Conservation (phyloP, 2,888 invertebrate species). For the Halictus ligatus region DNA sequence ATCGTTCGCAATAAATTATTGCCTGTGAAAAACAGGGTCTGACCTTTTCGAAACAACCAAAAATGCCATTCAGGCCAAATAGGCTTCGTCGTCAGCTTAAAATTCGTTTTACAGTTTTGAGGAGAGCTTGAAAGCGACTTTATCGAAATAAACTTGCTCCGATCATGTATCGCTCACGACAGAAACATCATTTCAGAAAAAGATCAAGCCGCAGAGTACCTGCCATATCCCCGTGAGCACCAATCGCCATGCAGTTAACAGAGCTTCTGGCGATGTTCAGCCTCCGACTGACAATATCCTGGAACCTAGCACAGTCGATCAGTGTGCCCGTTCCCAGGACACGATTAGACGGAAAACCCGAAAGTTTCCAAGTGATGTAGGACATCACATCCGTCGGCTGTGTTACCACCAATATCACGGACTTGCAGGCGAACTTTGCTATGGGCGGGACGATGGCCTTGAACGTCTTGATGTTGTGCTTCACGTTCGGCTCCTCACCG, state of each 20-base stretch:
- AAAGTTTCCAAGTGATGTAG: conserved; percentile 87
- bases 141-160: too few relatives aligned
- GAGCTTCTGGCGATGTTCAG: conserved; percentile 85
- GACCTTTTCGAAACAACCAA: too few relatives aligned
- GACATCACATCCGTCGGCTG: conserved; percentile 86
- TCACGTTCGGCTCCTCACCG: conserved; percentile 69
- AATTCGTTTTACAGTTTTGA: neutral
- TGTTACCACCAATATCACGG: conserved; percentile 77
- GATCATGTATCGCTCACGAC: neutral
- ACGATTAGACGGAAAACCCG: conserved; percentile 86
- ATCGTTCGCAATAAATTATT: neutral
- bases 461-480: conserved; percentile 74
- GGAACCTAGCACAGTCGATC: conserved; percentile 86
- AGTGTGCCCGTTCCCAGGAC: conserved; percentile 87
- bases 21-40: too few relatives aligned
- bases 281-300: conserved; percentile 85
- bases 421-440: conserved; percentile 75
- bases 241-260: conserved; percentile 86
- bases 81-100: neutral
- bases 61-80: too few relatives aligned
- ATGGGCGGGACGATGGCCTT: conserved; percentile 76
- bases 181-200: neutral
- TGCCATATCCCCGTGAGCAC: conserved; percentile 86
- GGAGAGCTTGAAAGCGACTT: too few relatives aligned
- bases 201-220: conserved; percentile 60